Evolutionary conservation across 2,113 vertebrate genomes (phyloP), one percentile per base, ranked within the genome.

Genomic region (Manacus vitellinus): DNA sequence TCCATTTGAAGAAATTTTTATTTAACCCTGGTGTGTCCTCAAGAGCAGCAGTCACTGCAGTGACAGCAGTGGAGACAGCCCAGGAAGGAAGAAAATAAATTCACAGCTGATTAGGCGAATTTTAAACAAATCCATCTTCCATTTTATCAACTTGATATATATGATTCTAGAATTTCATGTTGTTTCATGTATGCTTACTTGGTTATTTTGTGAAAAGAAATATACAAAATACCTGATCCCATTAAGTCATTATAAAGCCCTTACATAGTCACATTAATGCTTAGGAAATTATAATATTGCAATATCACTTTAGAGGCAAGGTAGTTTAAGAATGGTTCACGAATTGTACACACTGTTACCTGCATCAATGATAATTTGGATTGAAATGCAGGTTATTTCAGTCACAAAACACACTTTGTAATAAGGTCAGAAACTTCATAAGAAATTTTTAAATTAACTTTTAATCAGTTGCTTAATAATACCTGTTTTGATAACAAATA

Each of bases 181-280:
- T 92, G 56, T 94, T 97, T 97, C 59, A 71, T 68, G 24, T 58
- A 52, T 54, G 37, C 88, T 95, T 97, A 89, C 44, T 88, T 93
- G 68, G 83, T 85, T 96, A 78, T 97, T 96, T 95, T 95, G 35
- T 94, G 84, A 92, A 97, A 92, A 92, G 73, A 97, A 91, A 95
- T 31, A 31, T 33, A 93, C 54, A 94, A 96, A 88, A 93, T 95
- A 66, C 59, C 83, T 96, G 96, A 43, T 97, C 49, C 63, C 72
- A 59, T 88, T 89, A 97, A 96, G 92, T 85, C 78, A 93, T 93
- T 95, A 68, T 94, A 93, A 67, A 95, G 87, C 79, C 88, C 85
- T 92, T 90, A 95, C 73, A 77, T 81, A 95, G 92, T 96, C 72
- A 96, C 88, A 90, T 96, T 93, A 97, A 96, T 84, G 62, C 73